These are phyloP conservation scores for Cephus runcator DNA, from an alignment of 2,888 invertebrate species.

Conservation along the genomic window DNA sequence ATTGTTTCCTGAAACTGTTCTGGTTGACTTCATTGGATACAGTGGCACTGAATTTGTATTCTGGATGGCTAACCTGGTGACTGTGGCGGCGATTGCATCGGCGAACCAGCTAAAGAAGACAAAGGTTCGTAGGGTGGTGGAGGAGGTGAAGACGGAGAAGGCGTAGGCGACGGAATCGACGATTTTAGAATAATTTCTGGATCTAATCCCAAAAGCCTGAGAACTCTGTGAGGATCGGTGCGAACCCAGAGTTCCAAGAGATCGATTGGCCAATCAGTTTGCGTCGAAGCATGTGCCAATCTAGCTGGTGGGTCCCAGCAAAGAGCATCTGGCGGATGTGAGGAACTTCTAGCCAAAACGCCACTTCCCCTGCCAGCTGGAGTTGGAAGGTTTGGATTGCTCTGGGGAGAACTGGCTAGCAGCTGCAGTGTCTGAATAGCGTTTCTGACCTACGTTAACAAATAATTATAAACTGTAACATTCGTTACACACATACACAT, in stretches of 20 bases:
- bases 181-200: slow-evolving; percentile 66
- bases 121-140: slow-evolving; percentile 67
- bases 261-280: slow-evolving; percentile 74
- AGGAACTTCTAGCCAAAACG: slow-evolving; percentile 79
- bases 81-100: slow-evolving; percentile 66
- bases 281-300: slow-evolving; percentile 66
- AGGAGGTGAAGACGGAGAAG: slow-evolving; percentile 56
- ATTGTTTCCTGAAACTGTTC: slow-evolving; percentile 48
- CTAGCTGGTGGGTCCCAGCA: slow-evolving; percentile 73
- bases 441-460: slow-evolving; percentile 73
- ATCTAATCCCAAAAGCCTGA: slow-evolving; percentile 79
- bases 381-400: slow-evolving; percentile 81
- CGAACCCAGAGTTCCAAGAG: slow-evolving; percentile 74
- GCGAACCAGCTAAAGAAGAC: slow-evolving; percentile 65
- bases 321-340: slow-evolving; percentile 87
- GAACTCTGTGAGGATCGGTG: slow-evolving; percentile 78
- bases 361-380: slow-evolving; percentile 61
- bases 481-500: neutral
- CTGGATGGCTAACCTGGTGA: slow-evolving; percentile 60
- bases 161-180: slow-evolving; percentile 50
- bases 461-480: neutral
- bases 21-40: neutral
- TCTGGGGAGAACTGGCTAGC: slow-evolving; percentile 84
- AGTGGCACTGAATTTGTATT: neutral
- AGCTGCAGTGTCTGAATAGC: slow-evolving; percentile 87